These are phyloP conservation scores for Aphaenogaster floridana DNA, from an alignment of 1,140 invertebrate species.

Conservation along the genomic window DNA sequence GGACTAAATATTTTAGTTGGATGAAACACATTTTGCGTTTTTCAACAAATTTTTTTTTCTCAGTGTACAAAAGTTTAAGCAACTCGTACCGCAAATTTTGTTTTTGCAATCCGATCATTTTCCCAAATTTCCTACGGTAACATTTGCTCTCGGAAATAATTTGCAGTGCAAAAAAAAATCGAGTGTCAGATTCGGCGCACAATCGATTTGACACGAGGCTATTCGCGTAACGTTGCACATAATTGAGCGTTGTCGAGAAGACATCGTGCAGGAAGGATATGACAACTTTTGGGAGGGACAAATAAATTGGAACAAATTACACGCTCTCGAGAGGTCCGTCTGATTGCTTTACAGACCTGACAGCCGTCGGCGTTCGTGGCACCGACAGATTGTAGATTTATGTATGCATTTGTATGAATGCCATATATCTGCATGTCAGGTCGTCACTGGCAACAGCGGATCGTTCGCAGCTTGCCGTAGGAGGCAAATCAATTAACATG, in stretches of 20 bases:
- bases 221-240: background rate
- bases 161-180: background rate
- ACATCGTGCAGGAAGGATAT: background rate
- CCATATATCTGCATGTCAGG: constrained; percentile 40
- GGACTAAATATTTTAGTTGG: too few relatives aligned
- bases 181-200: background rate
- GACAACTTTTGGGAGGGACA: background rate
- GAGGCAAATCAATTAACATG: constrained; percentile 17
- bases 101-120: background rate
- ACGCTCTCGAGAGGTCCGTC: background rate
- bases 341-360: constrained; percentile 28
- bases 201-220: background rate
- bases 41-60: too few relatives aligned
- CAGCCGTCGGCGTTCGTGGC: constrained; percentile 15
- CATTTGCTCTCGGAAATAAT: background rate
- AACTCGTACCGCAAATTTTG: background rate
- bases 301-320: constrained; percentile 28
- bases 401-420: constrained; percentile 26
- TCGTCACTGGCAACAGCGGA: constrained; percentile 22
- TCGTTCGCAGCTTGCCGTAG: constrained; percentile 6
- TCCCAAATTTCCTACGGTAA: background rate
- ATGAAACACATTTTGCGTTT: too few relatives aligned
- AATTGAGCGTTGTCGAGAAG: background rate
- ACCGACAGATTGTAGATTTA: constrained; percentile 40
- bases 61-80: background rate